Conservation (phyloP, 2,888 invertebrate species). For the Caenorhabditis japonica region DNA sequence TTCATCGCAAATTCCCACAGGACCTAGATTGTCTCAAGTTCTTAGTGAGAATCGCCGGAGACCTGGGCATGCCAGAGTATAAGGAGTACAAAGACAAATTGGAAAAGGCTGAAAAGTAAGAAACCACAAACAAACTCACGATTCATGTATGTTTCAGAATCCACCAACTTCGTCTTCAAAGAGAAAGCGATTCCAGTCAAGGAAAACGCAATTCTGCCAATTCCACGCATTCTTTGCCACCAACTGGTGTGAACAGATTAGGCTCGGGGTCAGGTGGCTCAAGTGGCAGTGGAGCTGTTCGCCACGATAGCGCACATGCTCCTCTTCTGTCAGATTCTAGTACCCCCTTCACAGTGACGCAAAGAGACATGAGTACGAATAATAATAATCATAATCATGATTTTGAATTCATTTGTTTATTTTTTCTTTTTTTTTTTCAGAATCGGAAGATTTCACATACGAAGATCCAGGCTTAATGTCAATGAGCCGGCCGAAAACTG, state of each 20-base stretch:
- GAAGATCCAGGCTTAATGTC: conserved; percentile 79
- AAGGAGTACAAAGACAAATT: conserved; percentile 80
- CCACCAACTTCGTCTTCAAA: conserved; percentile 56
- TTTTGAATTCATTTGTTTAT: too few relatives aligned
- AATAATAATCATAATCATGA: not conserved
- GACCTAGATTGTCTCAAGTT: conserved; percentile 92
- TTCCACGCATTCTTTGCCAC: conserved; percentile 62
- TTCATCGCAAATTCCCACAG: conserved; percentile 91
- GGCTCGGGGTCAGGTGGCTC: conserved; percentile 35
- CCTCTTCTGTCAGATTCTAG: conserved; percentile 48
- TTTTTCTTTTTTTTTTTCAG: conserved; percentile 56
- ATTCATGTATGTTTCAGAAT: conserved; percentile 34
- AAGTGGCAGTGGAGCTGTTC: conserved; percentile 8
- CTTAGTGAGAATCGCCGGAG: conserved; percentile 89
- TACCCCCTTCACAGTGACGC: conserved; percentile 59
- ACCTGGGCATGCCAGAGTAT: conserved; percentile 91
- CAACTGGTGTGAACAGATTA: conserved; percentile 23
- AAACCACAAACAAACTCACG: not conserved
- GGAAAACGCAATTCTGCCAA: conserved; percentile 71
- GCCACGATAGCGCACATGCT: conserved; percentile 43
- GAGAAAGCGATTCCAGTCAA: conserved; percentile 69
- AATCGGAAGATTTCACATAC: conserved; percentile 77
- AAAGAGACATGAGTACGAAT: conserved; percentile 62
- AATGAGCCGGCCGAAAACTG: conserved; percentile 79
- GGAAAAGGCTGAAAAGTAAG: conserved; percentile 58